phyloP scores from a whole-genome alignment of 2,888 invertebrate genomes.

The Cabera pusaria region DNA sequence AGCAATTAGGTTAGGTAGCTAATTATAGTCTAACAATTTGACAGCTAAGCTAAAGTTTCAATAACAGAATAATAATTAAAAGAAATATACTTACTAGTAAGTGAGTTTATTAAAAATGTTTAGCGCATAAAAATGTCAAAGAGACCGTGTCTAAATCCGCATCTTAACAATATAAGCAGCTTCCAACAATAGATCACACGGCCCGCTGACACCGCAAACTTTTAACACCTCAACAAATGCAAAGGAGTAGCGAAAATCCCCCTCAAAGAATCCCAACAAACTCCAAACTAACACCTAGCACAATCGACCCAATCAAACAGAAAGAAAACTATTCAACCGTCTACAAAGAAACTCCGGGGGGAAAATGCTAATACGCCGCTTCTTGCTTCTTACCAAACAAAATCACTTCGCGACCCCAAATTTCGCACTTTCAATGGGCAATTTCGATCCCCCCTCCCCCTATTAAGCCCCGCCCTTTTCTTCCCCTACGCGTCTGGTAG shows the following conservation, averaged over 20 bases:
- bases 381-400: slow-evolving; percentile 76
- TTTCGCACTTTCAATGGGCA: slow-evolving; percentile 82
- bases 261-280: slow-evolving; percentile 56
- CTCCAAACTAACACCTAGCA: slow-evolving; percentile 61
- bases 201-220: slow-evolving; percentile 19
- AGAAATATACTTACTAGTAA: no score
- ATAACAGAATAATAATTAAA: no score
- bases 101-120: no score
- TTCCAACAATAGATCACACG: slow-evolving; percentile 19
- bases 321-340: slow-evolving; percentile 68
- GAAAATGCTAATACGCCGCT: slow-evolving; percentile 76
- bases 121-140: no score
- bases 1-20: no score
- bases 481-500: slow-evolving; percentile 38
- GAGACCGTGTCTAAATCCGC: background rate
- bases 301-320: slow-evolving; percentile 78
- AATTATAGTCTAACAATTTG: no score
- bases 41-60: no score
- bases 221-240: slow-evolving; percentile 34
- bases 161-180: slow-evolving; percentile 7
- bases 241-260: slow-evolving; percentile 39
- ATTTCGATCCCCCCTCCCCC: slow-evolving; percentile 62
- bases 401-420: slow-evolving; percentile 81
- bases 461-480: slow-evolving; percentile 54
- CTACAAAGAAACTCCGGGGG: slow-evolving; percentile 64